These are phyloP conservation scores for Leptopilina drosophilae DNA, from an alignment of 2,888 invertebrate genomes.

Conservation along the genomic window DNA sequence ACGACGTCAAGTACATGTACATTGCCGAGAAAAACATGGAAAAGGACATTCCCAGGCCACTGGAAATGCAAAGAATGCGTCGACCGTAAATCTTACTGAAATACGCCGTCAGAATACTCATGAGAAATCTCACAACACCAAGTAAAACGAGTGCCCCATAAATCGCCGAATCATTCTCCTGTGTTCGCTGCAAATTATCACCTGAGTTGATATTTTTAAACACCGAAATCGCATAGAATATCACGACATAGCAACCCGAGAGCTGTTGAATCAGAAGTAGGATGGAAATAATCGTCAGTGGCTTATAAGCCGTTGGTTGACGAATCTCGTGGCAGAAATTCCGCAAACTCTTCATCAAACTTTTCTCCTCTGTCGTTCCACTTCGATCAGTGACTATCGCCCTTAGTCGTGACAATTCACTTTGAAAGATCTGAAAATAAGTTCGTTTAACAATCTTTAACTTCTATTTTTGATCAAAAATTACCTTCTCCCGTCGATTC, in stretches of 20 bases:
- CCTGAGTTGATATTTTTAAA: constrained; percentile 77
- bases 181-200: constrained; percentile 61
- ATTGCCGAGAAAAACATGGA: constrained; percentile 75
- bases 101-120: constrained; percentile 78
- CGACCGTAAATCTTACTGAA: constrained; percentile 78
- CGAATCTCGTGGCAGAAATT: constrained; percentile 59
- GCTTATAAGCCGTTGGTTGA: constrained; percentile 78
- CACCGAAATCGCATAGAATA: constrained; percentile 80
- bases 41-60: constrained; percentile 79
- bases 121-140: constrained; percentile 78
- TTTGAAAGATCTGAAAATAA: neutral
- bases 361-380: constrained; percentile 41
- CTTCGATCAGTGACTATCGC: constrained; percentile 53
- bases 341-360: constrained; percentile 52
- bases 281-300: constrained; percentile 66
- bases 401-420: constrained; percentile 62
- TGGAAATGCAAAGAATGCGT: constrained; percentile 77
- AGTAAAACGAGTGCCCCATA: constrained; percentile 78
- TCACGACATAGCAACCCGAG: constrained; percentile 80
- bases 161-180: constrained; percentile 75
- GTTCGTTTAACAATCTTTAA: too few species aligned
- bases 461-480: neutral
- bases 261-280: constrained; percentile 80
- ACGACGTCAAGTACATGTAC: constrained; percentile 66
- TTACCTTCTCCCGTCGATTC: constrained; percentile 66